Conservation (phyloP, 64 coral and sea anemone species). For the Astreopora myriophthalma region DNA sequence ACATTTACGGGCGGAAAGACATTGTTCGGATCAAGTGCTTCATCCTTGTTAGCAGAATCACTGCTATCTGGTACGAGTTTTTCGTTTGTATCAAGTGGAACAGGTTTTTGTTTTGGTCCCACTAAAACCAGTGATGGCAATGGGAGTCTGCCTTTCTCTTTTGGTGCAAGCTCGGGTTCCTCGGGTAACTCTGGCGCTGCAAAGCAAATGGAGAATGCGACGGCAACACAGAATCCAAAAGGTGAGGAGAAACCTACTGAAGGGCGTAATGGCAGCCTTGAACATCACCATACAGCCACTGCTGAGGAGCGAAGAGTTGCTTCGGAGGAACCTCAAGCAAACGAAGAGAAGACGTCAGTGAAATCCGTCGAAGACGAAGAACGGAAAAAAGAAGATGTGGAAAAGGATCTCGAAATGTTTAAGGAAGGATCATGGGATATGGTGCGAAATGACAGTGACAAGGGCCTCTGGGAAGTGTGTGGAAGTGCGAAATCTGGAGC, state of each 20-base stretch:
- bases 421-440: conserved; percentile 67
- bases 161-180: neutral
- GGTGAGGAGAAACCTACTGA: neutral
- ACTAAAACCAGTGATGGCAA: neutral
- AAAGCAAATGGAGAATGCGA: neutral
- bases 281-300: neutral
- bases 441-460: conserved; percentile 34
- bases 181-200: neutral
- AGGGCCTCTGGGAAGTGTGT: conserved; percentile 44
- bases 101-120: neutral
- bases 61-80: neutral
- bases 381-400: neutral
- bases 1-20: neutral
- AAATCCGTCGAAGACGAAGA: neutral
- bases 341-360: neutral
- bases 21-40: neutral
- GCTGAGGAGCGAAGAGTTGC: neutral
- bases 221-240: neutral
- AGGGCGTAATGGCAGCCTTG: neutral
- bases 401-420: neutral
- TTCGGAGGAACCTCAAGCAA: neutral
- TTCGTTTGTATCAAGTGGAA: neutral
- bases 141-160: neutral
- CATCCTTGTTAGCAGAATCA: neutral
- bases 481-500: neutral